phyloP scores from a whole-genome alignment of 2,113 vertebrate species.

The Probosciger aterrimus region DNA sequence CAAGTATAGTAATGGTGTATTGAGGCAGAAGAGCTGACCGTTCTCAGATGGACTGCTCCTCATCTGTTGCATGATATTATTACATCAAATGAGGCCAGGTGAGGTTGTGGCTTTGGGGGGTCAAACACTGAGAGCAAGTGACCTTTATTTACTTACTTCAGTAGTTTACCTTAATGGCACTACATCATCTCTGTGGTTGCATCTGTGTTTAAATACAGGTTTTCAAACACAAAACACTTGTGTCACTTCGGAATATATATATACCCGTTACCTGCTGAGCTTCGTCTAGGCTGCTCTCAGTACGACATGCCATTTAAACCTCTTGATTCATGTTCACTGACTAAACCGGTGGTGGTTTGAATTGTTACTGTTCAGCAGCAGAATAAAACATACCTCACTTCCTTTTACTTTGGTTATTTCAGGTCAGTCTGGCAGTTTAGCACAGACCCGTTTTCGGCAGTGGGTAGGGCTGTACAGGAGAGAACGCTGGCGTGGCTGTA shows the following conservation, averaged over 20 bases:
- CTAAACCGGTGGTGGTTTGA: not conserved
- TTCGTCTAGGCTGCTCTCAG: not conserved
- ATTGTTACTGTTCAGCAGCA: not conserved
- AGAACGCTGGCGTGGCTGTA: not conserved
- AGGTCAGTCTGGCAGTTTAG: not conserved
- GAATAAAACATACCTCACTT: not conserved
- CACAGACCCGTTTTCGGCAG: not conserved
- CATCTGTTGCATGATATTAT: not conserved
- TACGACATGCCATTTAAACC: not conserved
- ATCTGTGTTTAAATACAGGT: not conserved
- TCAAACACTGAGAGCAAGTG: accelerated
- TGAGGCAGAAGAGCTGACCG: not conserved
- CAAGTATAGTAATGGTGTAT: not conserved
- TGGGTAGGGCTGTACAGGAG: not conserved
- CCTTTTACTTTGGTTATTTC: not conserved
- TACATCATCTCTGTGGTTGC: not conserved
- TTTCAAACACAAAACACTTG: not conserved
- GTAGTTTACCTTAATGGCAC: not conserved
- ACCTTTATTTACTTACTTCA: not conserved
- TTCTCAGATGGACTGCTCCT: not conserved
- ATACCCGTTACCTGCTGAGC: not conserved
- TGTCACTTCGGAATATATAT: not conserved
- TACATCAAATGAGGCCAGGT: not conserved
- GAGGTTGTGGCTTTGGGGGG: not conserved
- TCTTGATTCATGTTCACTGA: not conserved